phyloP scores from a whole-genome alignment of 2,113 vertebrate species.

The Cinclus mexicanus region DNA sequence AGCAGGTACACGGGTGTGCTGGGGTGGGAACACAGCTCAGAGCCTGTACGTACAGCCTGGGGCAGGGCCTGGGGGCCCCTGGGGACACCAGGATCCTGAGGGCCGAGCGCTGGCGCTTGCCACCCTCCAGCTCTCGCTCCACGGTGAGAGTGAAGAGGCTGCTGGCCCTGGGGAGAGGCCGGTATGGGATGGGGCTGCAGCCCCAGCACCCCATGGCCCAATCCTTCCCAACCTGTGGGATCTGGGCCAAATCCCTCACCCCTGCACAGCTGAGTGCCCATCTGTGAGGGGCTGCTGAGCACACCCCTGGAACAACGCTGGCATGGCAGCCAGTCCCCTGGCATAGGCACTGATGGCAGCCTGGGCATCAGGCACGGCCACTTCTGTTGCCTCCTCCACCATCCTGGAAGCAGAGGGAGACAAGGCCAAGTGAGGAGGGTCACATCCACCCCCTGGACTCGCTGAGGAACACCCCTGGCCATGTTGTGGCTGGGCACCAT shows the following conservation, averaged over 20 bases:
- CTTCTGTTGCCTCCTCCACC: conserved; percentile 28
- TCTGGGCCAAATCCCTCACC: background rate
- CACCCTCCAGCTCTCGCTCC: conserved; percentile 59
- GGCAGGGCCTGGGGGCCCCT: conserved; percentile 49
- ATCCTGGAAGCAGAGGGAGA: conserved; percentile 12
- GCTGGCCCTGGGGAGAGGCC: conserved; percentile 15
- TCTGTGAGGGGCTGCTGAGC: background rate
- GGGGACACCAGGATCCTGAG: conserved; percentile 76
- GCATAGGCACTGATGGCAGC: conserved; percentile 30
- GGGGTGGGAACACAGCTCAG: accelerated
- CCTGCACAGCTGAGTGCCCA: accelerated
- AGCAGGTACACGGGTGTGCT: accelerated
- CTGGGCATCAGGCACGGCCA: background rate
- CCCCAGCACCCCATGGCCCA: background rate
- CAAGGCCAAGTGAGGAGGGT: accelerated
- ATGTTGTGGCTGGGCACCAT: background rate
- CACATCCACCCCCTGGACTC: background rate
- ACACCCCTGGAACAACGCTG: accelerated
- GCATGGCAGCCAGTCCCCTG: background rate
- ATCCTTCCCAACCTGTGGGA: accelerated
- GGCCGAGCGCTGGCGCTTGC: conserved; percentile 45
- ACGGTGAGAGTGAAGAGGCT: conserved; percentile 74
- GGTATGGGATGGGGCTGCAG: accelerated
- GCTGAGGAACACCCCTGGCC: background rate
- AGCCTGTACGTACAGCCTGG: background rate